A percentile compares a stretch with the other conserved stretches of the same genome.
phyloP scores from a whole-genome alignment of 1,140 invertebrate species.

The Chymomyza costata region DNA sequence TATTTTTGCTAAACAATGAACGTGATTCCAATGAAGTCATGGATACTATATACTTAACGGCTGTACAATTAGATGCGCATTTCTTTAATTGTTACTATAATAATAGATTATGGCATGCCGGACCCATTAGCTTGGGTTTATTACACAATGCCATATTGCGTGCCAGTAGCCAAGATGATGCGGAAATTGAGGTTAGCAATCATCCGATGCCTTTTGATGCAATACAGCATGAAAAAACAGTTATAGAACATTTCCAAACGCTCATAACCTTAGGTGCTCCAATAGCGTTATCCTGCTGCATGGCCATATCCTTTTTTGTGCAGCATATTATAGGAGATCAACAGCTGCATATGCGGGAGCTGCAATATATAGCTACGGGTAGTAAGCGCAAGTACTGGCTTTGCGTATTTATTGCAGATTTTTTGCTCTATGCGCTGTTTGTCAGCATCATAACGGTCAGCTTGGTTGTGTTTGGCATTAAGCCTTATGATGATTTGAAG shows the following conservation, averaged over 20 bases:
- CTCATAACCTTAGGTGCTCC: neutral
- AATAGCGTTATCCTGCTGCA: too few species aligned
- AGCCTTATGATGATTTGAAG: neutral
- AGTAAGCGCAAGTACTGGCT: neutral
- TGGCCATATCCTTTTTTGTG: neutral
- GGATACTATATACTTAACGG: slow-evolving; percentile 4
- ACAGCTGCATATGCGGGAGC: too few species aligned
- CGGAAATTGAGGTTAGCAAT: slow-evolving; percentile 7
- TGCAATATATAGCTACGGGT: neutral
- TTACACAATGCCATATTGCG: slow-evolving; percentile 14
- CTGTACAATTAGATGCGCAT: neutral
- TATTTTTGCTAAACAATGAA: neutral
- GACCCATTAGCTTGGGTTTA: slow-evolving; percentile 12
- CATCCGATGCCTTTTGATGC: slow-evolving; percentile 4
- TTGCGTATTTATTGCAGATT: neutral
- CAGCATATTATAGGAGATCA: neutral
- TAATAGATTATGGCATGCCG: slow-evolving; percentile 1
- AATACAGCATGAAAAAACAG: neutral
- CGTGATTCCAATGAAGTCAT: neutral
- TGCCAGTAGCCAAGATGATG: neutral
- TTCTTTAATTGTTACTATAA: slow-evolving; percentile 4
- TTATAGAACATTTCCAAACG: neutral
- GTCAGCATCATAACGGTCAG: neutral
- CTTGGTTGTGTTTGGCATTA: neutral
- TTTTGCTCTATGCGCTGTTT: neutral